These are phyloP conservation scores for Meloidogyne hapla DNA, from an alignment of 1,140 invertebrate species.

Conservation along the genomic window DNA sequence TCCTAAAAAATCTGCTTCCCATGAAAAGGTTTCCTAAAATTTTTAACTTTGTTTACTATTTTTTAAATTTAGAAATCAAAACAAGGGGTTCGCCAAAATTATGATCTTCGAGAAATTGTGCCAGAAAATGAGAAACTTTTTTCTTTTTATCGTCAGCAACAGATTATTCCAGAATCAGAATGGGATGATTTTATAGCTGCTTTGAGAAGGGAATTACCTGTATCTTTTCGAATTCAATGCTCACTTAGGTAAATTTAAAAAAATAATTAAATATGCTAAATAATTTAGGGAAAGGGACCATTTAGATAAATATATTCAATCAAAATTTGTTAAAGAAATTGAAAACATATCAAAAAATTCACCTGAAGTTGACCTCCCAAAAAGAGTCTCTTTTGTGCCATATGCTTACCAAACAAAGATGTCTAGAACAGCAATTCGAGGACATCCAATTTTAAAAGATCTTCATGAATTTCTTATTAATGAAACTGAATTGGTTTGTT, in stretches of 20 bases:
- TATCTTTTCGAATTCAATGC: constrained; percentile 49
- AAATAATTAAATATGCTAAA: not conserved
- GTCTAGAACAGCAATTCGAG: constrained; percentile 36
- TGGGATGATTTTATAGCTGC: constrained; percentile 41
- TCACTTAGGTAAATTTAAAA: constrained; percentile 33
- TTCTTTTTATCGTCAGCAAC: constrained; percentile 37
- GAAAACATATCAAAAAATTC: constrained; percentile 23
- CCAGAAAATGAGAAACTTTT: constrained; percentile 48
- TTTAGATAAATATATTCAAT: constrained; percentile 30
- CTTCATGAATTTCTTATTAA: constrained; percentile 50
- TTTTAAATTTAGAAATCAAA: not conserved
- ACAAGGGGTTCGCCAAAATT: constrained; percentile 32
- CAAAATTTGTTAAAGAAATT: constrained; percentile 40
- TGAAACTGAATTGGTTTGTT: constrained; percentile 44
- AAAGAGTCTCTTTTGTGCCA: constrained; percentile 42
- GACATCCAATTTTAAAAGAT: constrained; percentile 37
- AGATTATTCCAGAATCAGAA: constrained; percentile 43
- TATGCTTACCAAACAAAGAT: constrained; percentile 55
- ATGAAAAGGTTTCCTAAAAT: not conserved
- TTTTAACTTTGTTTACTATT: not conserved
- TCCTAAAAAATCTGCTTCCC: not conserved
- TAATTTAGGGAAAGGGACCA: constrained; percentile 37
- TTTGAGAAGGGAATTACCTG: constrained; percentile 35
- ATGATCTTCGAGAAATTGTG: constrained; percentile 15
- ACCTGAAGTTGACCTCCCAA: constrained; percentile 33